phyloP scores from a whole-genome alignment of 1,140 invertebrate species.

The Calephelis virginiensis region DNA sequence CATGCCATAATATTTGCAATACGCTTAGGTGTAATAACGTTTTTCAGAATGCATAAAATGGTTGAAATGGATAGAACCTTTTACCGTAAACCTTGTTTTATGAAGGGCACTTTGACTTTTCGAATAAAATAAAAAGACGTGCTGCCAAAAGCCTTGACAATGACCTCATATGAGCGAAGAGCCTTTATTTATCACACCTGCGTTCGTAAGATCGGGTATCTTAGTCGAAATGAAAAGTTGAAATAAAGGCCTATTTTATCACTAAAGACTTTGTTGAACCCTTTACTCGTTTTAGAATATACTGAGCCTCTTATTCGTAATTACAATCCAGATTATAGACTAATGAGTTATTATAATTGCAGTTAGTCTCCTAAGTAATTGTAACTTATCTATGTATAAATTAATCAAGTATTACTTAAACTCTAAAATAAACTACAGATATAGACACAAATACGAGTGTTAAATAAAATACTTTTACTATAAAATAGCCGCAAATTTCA shows the following conservation, averaged over 20 bases:
- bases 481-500: too few species aligned
- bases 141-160: conserved; percentile 6
- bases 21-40: conserved; percentile 1
- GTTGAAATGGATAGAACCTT: conserved; percentile 12
- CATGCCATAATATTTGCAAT: conserved; percentile 7
- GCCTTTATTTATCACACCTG: conserved; percentile 1
- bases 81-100: conserved; percentile 15
- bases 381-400: too few species aligned
- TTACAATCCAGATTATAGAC: too few species aligned
- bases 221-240: background rate
- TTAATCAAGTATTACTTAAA: too few species aligned
- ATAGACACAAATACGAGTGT: too few species aligned
- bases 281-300: too few species aligned
- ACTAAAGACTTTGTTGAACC: background rate
- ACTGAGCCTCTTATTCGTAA: too few species aligned
- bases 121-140: conserved; percentile 12
- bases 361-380: too few species aligned
- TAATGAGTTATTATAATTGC: too few species aligned
- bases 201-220: background rate
- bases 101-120: conserved; percentile 8
- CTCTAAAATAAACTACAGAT: too few species aligned
- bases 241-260: background rate
- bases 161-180: conserved; percentile 9
- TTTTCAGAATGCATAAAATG: conserved; percentile 8
- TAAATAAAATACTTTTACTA: too few species aligned